These are phyloP conservation scores for Torymus aiolomorphi DNA, from an alignment of 2,888 invertebrate genomes.

Conservation along the genomic window DNA sequence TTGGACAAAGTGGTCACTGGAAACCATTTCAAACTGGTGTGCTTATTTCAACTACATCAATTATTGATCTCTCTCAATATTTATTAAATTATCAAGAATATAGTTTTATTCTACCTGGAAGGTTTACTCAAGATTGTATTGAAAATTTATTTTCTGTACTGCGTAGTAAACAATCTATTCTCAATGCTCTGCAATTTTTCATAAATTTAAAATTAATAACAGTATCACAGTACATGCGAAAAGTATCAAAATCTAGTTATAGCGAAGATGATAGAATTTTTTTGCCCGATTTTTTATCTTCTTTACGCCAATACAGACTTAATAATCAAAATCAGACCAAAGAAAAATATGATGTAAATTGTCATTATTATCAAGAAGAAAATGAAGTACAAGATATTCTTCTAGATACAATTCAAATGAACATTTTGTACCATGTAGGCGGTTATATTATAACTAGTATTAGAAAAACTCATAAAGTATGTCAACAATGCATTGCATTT, in stretches of 20 bases:
- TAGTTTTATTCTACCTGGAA: neutral
- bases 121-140: constrained; percentile 32
- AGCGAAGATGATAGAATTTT: neutral
- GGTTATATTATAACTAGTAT: no score
- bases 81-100: neutral
- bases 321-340: neutral
- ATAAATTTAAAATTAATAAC: neutral
- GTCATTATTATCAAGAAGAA: no score
- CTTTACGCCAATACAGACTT: neutral
- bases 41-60: no score
- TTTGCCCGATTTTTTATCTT: neutral
- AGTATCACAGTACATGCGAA: constrained; percentile 8
- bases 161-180: constrained; percentile 18
- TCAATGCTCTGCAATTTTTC: constrained; percentile 29
- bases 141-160: constrained; percentile 47
- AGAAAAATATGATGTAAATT: neutral
- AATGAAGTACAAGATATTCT: no score
- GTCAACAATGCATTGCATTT: no score
- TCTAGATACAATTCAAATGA: no score
- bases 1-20: no score
- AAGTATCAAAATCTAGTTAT: neutral
- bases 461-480: no score
- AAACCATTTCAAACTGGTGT: no score
- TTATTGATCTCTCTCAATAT: neutral
- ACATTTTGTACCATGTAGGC: no score